Base-by-base conservation (phyloP, 2,113 vertebrate species). In the Megaleporinus macrocephalus region DNA sequence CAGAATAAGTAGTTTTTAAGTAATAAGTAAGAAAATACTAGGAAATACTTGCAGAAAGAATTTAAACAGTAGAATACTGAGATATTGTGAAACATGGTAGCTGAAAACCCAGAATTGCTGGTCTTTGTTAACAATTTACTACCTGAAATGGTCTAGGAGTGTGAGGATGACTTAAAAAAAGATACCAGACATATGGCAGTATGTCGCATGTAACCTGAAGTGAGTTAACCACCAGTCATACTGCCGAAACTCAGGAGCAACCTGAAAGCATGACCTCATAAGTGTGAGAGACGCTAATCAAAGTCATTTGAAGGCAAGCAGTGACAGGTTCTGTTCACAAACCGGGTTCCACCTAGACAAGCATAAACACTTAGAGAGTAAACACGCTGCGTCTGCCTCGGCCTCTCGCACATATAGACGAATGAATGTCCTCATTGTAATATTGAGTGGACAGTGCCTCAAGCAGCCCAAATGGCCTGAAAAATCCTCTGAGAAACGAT, bases 241-340 rank as follows among this genome's bases (percentile, higher is more conserved):
- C 24, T 51, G 49, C 27, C 49, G 13, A 33, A 71, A 80, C 66
- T 26, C 24, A 30, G 68, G 13, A n/a, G 20, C 30, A 79, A 47
- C 11, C 33, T 73, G 30, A 77, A 77, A 66, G 73, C 27, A 44
- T 82, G 72, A 75, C 62, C 65, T 82, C 80, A 78, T 74, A 18
- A 65, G 74, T 24, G 49, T 73, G 51, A 55, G 59, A 77, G 29
- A 59, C 27, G 3, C 24, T 7, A 27, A 26, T 62, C 36, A 33
- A 41, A 84, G 47, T 44, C 27, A 51, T 69, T n/a, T 77, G 13
- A 82, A 53, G 75, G 22, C 63, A 79, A 76, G 65, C 63, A 13
- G 27, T 49, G 27, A 80, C 80, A 86, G 26, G 65, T 83, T 72
- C 22, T 29, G 59, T 20, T 65, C 24, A 29, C 41, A 18, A 22